Base-by-base conservation (phyloP, 1,140 invertebrate species). In the Paramacrobiotus metropolitanus region DNA sequence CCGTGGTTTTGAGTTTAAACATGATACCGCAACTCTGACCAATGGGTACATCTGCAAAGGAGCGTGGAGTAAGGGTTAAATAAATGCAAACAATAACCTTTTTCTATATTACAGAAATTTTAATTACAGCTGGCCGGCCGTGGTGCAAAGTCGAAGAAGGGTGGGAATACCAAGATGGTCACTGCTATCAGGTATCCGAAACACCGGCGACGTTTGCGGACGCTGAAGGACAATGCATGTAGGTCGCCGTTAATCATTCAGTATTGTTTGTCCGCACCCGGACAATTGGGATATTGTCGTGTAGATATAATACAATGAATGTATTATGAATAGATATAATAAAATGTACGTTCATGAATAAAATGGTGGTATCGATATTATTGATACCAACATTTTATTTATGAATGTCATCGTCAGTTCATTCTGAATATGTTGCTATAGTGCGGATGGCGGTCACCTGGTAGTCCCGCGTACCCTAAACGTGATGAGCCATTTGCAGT, bases 11-110 rank as follows among this genome's bases (percentile, higher is more conserved):
- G 34, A 40, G 9, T n/a, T 40, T 9, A n/a, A 40, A 40, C 9
- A 9, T n/a, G 34, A 9, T 9, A 40, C 9, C n/a, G n/a, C 34
- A 9, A 40, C 34, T 40, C 9, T 15, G 9, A n/a, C 34, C 34
- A 40, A 40, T 55, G 48, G 48, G 4, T 55, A 20, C 48, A 55
- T 55, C 48, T 55, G 48, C 24, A 55, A 55, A 55, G 48, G 48
- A 15, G 15, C 15, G 15, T 55, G 24, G 15, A 20, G 48, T 55
- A 55, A 24, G 48, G 4, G n/a, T 9, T 15, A n/a, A n/a, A n/a
- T n/a, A n/a, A n/a, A n/a, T n/a, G 9, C n/a, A 15, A n/a, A 40
- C 9, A 40, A 40, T 9, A 15, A n/a, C n/a, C n/a, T 40, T 40
- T 40, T 9, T 40, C n/a, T 9, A 40, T 40, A n/a, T 40, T 9